These are phyloP conservation scores for Lepidocolaptes lacrymiger DNA, from an alignment of 2,797 vertebrate genomes.

Conservation along the genomic window DNA sequence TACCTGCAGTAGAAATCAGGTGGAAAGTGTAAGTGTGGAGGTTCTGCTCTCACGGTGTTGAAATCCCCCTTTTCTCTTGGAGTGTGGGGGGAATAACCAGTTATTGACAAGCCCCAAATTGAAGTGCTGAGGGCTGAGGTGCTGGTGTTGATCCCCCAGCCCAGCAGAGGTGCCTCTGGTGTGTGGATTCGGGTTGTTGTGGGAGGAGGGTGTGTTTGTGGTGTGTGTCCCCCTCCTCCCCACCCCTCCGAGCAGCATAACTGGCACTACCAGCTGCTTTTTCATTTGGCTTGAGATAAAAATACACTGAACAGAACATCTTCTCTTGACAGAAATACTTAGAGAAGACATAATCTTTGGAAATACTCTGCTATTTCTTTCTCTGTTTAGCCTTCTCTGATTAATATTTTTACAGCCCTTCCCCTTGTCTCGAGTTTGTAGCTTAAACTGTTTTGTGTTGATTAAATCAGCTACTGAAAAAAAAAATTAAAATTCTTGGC, in stretches of 20 bases:
- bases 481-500: not conserved
- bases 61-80: not conserved
- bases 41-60: not conserved
- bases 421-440: not conserved
- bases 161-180: not conserved
- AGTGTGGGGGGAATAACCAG: not conserved
- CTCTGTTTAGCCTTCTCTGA: not conserved
- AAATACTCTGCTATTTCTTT: not conserved
- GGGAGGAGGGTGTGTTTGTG: not conserved
- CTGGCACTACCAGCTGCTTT: constrained; percentile 71
- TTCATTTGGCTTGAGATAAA: constrained; percentile 63
- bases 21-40: not conserved
- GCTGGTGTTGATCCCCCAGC: not conserved
- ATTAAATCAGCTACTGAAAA: not conserved
- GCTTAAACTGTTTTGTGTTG: not conserved
- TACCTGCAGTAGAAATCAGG: not conserved
- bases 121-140: not conserved
- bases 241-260: constrained; percentile 36
- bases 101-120: not conserved
- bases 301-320: constrained; percentile 63
- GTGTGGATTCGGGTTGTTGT: not conserved
- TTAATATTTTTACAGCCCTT: not conserved
- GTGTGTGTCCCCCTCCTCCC: constrained; percentile 42
- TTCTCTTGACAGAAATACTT: constrained; percentile 58
- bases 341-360: constrained; percentile 34